These are phyloP conservation scores for Oncorhynchus nerka DNA, from an alignment of 2,113 vertebrate species.

Conservation along the genomic window DNA sequence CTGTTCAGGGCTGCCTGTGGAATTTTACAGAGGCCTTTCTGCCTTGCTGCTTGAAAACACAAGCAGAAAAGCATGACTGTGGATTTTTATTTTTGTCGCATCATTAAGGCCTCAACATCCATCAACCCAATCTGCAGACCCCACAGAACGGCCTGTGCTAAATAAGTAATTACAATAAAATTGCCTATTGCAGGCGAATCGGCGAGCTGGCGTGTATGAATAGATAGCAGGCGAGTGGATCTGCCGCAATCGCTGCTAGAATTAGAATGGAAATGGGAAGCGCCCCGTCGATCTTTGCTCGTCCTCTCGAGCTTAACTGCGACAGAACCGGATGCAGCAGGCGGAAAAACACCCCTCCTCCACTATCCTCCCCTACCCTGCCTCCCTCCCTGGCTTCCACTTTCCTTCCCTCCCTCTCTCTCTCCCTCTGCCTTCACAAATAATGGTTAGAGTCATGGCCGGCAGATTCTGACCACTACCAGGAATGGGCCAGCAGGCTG, in stretches of 20 bases:
- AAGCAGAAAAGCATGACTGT: slow-evolving; percentile 80
- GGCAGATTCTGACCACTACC: slow-evolving; percentile 64
- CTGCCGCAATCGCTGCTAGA: slow-evolving; percentile 22
- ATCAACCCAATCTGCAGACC: slow-evolving; percentile 20
- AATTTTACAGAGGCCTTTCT: slow-evolving; percentile 85
- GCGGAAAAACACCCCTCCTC: slow-evolving; percentile 57
- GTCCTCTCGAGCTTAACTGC: slow-evolving; percentile 60
- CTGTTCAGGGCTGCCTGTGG: slow-evolving; percentile 83
- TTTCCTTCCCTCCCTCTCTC: background rate
- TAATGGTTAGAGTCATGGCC: slow-evolving; percentile 73
- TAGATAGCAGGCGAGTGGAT: slow-evolving; percentile 16
- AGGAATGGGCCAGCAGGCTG: slow-evolving; percentile 49
- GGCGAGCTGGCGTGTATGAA: slow-evolving; percentile 18
- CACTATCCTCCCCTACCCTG: slow-evolving; percentile 26
- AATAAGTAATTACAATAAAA: slow-evolving; percentile 36
- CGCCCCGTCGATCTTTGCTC: slow-evolving; percentile 27
- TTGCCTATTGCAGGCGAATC: slow-evolving; percentile 15
- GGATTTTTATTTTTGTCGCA: slow-evolving; percentile 72
- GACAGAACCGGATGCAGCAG: slow-evolving; percentile 62
- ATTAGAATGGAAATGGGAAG: slow-evolving; percentile 65
- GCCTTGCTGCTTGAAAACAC: slow-evolving; percentile 72
- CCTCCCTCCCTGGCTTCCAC: too few species aligned
- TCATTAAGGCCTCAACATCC: slow-evolving; percentile 60
- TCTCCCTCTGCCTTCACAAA: slow-evolving; percentile 48
- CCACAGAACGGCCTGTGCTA: slow-evolving; percentile 30